Base-by-base conservation (phyloP, 2,113 vertebrate species). In the Nannobrachium achirus region DNA sequence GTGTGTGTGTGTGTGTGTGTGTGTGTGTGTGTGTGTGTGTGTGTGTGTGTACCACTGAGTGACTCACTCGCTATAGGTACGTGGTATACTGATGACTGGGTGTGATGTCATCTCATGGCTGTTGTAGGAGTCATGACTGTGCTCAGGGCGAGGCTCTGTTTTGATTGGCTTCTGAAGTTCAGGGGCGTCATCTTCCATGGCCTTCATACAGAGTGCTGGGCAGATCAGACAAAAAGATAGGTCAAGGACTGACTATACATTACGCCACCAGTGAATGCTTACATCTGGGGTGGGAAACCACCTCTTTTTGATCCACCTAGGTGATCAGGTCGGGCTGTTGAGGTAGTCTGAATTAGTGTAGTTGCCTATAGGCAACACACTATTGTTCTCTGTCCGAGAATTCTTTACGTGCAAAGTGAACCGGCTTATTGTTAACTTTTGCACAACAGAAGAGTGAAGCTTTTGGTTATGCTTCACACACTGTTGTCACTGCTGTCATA, bases 101-200 rank as follows among this genome's bases (percentile, higher is more conserved):
- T 39, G 56, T 70, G 95, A 93, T 44, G 95, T 95, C 82, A 96
- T 89, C 86, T 96, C 94, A 60, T 95, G 95, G 75, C 92, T 90
- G 75, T 90, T 91, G 79, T 94, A 94, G 19, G 53, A 46, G 51
- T 89, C 86, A 45, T 80, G 81, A 33, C 11, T 0, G 7, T 82
- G 85, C 79, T 96, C 94, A 0, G 89, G 75, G 69, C 88, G 93
- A 25, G 93, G 92, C 81, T 99, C 96, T 16, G 91, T 86, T 93
- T 98, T 99, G 88, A 98, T 96, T 81, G 92, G 77, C 90, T 94
- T 96, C 88, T 94, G 93, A 85, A 95, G 69, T 45, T 92, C 74
- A 45, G 92, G 86, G 78, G 88, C 82, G 69, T 97, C 94, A 0
- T 75, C 75, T 19, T 92, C 90, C 2, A 56, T 48, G 9, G 81